phyloP scores from a whole-genome alignment of 2,113 vertebrate species.

The Corythoichthys intestinalis region DNA sequence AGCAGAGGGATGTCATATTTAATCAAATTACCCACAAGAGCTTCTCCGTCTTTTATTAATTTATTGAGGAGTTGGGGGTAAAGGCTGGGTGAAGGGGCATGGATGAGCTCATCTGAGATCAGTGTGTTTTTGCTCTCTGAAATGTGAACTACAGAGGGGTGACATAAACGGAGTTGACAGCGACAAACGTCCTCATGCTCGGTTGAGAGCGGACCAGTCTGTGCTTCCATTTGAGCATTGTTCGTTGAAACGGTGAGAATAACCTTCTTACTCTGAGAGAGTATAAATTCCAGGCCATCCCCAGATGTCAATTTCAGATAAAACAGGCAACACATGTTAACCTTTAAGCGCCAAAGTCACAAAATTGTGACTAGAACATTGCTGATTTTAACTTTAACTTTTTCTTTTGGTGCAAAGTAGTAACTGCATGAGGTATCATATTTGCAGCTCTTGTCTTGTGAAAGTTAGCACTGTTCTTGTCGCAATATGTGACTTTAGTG shows the following conservation, averaged over 20 bases:
- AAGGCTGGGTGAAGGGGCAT: constrained; percentile 33
- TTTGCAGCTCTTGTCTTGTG: no score
- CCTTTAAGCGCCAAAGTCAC: no score
- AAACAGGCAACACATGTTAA: no score
- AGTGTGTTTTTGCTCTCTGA: constrained; percentile 61
- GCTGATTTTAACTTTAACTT: no score
- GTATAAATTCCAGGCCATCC: no score
- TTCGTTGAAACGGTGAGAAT: constrained; percentile 57
- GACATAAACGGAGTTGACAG: constrained; percentile 69
- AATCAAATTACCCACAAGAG: constrained; percentile 72
- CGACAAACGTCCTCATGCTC: constrained; percentile 53
- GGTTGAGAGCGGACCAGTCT: constrained; percentile 55
- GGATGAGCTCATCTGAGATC: constrained; percentile 54
- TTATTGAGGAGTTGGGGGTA: constrained; percentile 45
- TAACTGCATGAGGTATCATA: no score
- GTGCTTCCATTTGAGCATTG: constrained; percentile 56
- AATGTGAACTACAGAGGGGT: constrained; percentile 52
- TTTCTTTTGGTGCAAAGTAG: no score
- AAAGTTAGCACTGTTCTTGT: no score
- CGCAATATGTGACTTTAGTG: no score
- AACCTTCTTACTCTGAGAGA: constrained; percentile 50
- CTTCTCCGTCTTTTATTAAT: constrained; percentile 67
- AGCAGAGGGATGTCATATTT: constrained; percentile 66
- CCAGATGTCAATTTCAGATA: no score
- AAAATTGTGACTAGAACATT: no score